Evolutionary conservation across 2,888 invertebrate genomes (phyloP).

Genomic region (Cheilosia soror): DNA sequence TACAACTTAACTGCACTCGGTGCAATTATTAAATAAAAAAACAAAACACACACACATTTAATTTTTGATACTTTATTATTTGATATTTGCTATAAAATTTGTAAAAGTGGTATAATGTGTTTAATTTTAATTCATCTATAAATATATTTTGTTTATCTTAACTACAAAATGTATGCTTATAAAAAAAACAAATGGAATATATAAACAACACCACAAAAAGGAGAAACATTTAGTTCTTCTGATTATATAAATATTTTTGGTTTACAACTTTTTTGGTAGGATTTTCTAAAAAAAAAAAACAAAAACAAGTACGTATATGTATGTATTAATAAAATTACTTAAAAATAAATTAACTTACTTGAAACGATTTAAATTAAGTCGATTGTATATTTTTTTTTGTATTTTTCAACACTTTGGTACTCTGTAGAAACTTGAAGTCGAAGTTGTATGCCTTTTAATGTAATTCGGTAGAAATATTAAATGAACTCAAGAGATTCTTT

Average conservation of each 20-base stretch:
- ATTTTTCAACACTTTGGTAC: conserved; percentile 46
- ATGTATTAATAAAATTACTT: conserved; percentile 21
- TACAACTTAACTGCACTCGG: conserved; percentile 65
- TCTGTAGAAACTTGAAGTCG: conserved; percentile 49
- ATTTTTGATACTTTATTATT: conserved; percentile 35
- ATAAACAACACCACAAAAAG: conserved; percentile 34
- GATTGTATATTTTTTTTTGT: conserved; percentile 18
- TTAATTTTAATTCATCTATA: conserved; percentile 39
- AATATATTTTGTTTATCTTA: conserved; percentile 32
- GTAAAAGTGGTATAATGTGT: conserved; percentile 54
- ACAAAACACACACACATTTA: conserved; percentile 46
- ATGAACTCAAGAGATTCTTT: conserved; percentile 55
- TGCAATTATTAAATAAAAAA: conserved; percentile 55
- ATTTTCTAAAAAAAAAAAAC: conserved; percentile 29
- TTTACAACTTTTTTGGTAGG: conserved; percentile 56
- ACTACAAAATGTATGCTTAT: conserved; percentile 12
- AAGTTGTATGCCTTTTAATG: neutral
- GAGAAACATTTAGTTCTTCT: conserved; percentile 2
- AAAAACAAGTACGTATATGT: conserved; percentile 18
- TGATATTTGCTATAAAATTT: conserved; percentile 54
- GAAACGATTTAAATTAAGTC: conserved; percentile 15
- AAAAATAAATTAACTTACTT: conserved; percentile 18
- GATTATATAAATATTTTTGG: conserved; percentile 52
- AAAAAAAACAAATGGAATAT: conserved; percentile 19
- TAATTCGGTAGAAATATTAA: conserved; percentile 59